phyloP scores from a whole-genome alignment of 1,140 invertebrate species.

The Thaumatotibia leucotreta region DNA sequence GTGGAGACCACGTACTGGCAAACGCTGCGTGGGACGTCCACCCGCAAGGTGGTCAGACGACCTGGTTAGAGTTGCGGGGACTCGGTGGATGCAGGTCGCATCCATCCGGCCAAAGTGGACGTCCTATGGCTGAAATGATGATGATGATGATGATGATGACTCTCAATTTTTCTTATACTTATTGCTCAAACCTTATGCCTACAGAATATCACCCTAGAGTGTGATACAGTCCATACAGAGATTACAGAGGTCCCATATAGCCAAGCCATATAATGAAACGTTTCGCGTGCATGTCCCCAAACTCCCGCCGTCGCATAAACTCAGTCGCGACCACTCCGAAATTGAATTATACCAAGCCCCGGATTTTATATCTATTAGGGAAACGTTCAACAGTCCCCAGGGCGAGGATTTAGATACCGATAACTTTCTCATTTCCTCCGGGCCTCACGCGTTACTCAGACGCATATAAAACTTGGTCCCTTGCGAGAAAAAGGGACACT shows the following conservation, averaged over 20 bases:
- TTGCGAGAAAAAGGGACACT: conserved; percentile 31
- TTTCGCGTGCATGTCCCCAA: conserved; percentile 5
- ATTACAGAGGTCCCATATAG: too few relatives aligned
- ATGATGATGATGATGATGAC: too few relatives aligned
- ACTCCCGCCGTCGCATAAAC: conserved; percentile 46
- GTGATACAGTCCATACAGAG: too few relatives aligned
- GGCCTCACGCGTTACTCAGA: conserved; percentile 41
- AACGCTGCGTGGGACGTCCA: too few relatives aligned
- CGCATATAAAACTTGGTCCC: conserved; percentile 42
- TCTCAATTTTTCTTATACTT: too few relatives aligned
- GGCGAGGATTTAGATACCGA: conserved; percentile 60
- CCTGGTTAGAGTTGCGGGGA: too few relatives aligned
- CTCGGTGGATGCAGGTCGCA: too few relatives aligned
- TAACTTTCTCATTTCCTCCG: conserved; percentile 70
- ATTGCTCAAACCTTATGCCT: neutral
- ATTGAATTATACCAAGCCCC: conserved; percentile 65
- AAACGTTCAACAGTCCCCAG: conserved; percentile 50
- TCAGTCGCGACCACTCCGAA: conserved; percentile 36
- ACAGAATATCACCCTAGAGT: neutral
- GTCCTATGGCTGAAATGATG: too few relatives aligned
- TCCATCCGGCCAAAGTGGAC: too few relatives aligned
- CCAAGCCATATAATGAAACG: neutral
- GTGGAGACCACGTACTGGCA: too few relatives aligned
- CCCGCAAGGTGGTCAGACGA: too few relatives aligned
- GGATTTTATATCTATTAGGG: conserved; percentile 73